Evolutionary conservation across 2,888 invertebrate genomes (phyloP).

Genomic region (Eudemis profundana): DNA sequence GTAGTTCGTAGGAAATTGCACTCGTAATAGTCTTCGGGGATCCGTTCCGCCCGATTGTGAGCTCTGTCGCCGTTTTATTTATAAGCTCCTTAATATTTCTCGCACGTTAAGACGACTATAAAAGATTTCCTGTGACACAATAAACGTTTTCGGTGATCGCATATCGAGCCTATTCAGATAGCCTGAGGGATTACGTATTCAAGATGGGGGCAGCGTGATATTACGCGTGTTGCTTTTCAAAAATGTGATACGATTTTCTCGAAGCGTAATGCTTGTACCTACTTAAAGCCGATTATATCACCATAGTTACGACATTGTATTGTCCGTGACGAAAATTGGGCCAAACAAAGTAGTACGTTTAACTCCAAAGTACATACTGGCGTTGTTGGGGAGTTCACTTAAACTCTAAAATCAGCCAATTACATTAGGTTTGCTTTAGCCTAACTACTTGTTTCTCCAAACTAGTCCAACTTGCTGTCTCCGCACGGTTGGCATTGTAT

Average conservation of each 20-base stretch:
- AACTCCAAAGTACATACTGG: background rate
- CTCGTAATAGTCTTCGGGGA: conserved; percentile 38
- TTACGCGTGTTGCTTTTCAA: conserved; percentile 14
- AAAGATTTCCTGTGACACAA: conserved; percentile 24
- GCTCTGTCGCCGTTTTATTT: conserved; percentile 35
- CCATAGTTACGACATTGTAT: background rate
- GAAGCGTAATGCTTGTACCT: conserved; percentile 4
- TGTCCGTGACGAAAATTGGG: background rate
- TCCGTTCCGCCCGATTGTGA: conserved; percentile 30
- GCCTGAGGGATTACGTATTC: conserved; percentile 31
- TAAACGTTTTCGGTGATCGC: conserved; percentile 16
- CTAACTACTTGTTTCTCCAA: conserved; percentile 10
- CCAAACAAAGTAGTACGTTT: background rate
- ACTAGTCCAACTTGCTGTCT: conserved; percentile 6
- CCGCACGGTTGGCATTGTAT: conserved; percentile 1
- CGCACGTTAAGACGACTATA: conserved; percentile 34
- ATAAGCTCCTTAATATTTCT: conserved; percentile 37
- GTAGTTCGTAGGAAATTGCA: conserved; percentile 42
- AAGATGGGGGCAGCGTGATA: conserved; percentile 20
- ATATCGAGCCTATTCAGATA: conserved; percentile 25
- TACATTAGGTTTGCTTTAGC: conserved; percentile 15
- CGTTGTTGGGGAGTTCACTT: conserved; percentile 8
- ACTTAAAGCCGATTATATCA: conserved; percentile 18
- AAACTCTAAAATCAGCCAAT: conserved; percentile 19
- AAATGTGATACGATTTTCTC: conserved; percentile 8